Percentiles rank a stretch among this genome's conserved stretches.
phyloP scores from a whole-genome alignment of 2,888 invertebrate species.

The Oeneis ivallda region DNA sequence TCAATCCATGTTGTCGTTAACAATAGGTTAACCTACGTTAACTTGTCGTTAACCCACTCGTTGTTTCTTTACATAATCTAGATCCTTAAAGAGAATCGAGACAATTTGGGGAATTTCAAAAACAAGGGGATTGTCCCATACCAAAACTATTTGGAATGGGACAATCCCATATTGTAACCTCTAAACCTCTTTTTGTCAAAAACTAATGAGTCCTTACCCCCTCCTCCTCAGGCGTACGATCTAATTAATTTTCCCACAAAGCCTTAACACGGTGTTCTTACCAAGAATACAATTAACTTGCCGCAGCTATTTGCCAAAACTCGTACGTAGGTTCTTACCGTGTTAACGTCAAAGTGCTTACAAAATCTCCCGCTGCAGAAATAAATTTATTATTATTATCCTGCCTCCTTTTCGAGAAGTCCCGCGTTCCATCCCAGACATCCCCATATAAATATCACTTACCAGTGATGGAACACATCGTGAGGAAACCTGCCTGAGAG shows the following conservation, averaged over 20 bases:
- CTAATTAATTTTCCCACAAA: slow-evolving; percentile 30
- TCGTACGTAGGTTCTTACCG: background rate
- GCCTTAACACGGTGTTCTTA: slow-evolving; percentile 27
- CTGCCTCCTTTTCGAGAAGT: too few relatives aligned
- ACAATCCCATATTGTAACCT: slow-evolving; percentile 7
- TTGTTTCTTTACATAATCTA: background rate
- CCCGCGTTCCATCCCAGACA: too few relatives aligned
- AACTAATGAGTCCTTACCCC: slow-evolving; percentile 21
- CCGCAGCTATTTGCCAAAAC: slow-evolving; percentile 24
- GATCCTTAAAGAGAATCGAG: background rate
- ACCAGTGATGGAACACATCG: too few relatives aligned
- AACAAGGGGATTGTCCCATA: too few relatives aligned
- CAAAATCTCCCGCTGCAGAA: background rate
- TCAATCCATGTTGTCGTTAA: too few relatives aligned
- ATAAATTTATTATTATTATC: too few relatives aligned
- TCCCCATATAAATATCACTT: too few relatives aligned
- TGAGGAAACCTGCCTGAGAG: too few relatives aligned
- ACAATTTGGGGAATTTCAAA: too few relatives aligned
- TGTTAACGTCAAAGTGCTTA: background rate
- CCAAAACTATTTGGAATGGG: slow-evolving; percentile 8
- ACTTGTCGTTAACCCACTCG: too few relatives aligned
- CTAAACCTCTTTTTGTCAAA: slow-evolving; percentile 24
- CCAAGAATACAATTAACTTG: slow-evolving; percentile 31
- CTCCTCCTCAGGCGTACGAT: slow-evolving; percentile 11
- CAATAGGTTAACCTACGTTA: too few relatives aligned